Conservation (phyloP, 2,888 invertebrate genomes). For the Xanthia togata region DNA sequence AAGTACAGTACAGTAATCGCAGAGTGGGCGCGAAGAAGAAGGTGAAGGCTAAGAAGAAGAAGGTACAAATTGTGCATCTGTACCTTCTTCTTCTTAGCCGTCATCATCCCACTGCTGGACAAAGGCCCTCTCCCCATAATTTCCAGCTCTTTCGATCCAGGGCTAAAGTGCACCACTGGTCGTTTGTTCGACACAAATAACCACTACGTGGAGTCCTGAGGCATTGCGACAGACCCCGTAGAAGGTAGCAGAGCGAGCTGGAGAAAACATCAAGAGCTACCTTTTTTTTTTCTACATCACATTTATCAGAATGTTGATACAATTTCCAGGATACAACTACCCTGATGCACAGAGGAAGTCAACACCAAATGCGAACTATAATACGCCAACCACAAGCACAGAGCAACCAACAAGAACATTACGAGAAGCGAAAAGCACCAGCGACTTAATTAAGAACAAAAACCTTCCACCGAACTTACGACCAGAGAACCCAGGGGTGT, state of each 20-base stretch:
- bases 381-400: slow-evolving; percentile 64
- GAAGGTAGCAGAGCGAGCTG: neutral
- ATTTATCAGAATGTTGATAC: neutral
- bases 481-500: slow-evolving; percentile 76
- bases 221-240: neutral
- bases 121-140: neutral
- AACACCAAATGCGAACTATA: slow-evolving; percentile 70
- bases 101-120: neutral
- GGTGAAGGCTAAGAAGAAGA: too few relatives aligned
- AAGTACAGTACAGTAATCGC: too few relatives aligned
- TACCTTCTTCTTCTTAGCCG: too few relatives aligned
- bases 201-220: neutral
- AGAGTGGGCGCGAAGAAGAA: too few relatives aligned
- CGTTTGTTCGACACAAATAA: neutral
- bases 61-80: too few relatives aligned
- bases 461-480: slow-evolving; percentile 65
- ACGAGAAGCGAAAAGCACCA: slow-evolving; percentile 77
- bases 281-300: neutral
- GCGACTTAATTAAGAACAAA: slow-evolving; percentile 70
- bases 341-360: slow-evolving; percentile 72
- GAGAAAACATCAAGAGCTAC: neutral
- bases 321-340: slow-evolving; percentile 71
- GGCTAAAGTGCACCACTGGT: neutral
- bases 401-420: slow-evolving; percentile 55
- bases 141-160: neutral